Base-by-base conservation (phyloP, 2,888 invertebrate genomes). In the Drosophila falleni region DNA sequence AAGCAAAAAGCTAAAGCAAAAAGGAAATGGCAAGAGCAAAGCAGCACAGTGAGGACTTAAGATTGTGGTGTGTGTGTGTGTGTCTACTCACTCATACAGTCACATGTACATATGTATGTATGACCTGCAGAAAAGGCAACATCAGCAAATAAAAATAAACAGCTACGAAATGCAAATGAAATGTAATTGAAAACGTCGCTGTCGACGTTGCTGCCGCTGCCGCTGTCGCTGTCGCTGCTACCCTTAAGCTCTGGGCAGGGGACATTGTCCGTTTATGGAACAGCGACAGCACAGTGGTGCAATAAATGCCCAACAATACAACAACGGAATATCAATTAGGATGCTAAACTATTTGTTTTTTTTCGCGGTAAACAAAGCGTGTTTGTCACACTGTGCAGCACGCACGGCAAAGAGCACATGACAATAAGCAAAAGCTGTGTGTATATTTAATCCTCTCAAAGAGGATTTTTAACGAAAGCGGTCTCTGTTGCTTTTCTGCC, bases 401-500 rank as follows among this genome's bases (percentile, higher is more conserved):
- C 81, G 73, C 78, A 61, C 55, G 50, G 61, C 74, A 87, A 80
- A 87, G 85, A 81, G 71, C 71, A 78, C 56, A 68, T 60, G 72
- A 69, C 67, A 77, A 77, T 78, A 77, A 77, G 76, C 78, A 78
- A 78, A 74, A 76, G 73, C 65, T 76, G 60, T 84, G 68, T 84
- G 74, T 86, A 80, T 85, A 85, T 87, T 87, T 87, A 87, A 87
- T 87, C 87, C 87, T 87, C 89, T 87, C 87, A 89, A 87, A 87
- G 87, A 87, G 87, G 87, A 87, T 87, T 87, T 87, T 89, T 87
- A 61, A 72, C 80, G 71, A 77, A 74, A 84, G 78, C 81, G 60
- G 70, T 65, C 64, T 65, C 65, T 54, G 67, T 73, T 72, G 78
- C 51, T 55, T 61, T 56, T 59, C 51, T 74, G 75, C 81, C 74